Evolutionary conservation across 2,797 vertebrate genomes (phyloP).

Genomic region (Malacoctenus gilli): DNA sequence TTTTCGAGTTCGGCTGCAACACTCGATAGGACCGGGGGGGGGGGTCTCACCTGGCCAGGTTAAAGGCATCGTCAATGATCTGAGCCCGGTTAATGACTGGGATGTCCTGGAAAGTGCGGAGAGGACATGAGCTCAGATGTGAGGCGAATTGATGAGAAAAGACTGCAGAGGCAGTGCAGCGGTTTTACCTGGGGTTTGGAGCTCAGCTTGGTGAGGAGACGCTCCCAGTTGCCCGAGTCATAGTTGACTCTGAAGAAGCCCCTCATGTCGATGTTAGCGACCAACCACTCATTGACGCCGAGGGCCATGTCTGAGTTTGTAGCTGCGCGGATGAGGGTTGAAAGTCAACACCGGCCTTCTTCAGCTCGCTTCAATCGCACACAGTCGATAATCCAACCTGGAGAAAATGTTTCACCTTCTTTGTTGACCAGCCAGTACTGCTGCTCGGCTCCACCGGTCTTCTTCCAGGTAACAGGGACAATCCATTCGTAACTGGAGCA

Average conservation of each 20-base stretch:
- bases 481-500: slow-evolving; percentile 89
- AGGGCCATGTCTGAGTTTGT: neutral
- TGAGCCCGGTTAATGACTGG: slow-evolving; percentile 90
- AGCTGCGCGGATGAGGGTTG: slow-evolving; percentile 26
- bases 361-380: neutral
- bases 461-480: slow-evolving; percentile 84
- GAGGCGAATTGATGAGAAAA: slow-evolving; percentile 8
- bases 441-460: fast-evolving
- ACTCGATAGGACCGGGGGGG: too few species aligned
- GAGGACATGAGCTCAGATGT: neutral
- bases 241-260: slow-evolving; percentile 93
- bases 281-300: slow-evolving; percentile 64
- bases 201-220: slow-evolving; percentile 73
- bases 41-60: slow-evolving; percentile 89
- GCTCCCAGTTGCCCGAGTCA: slow-evolving; percentile 85
- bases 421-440: slow-evolving; percentile 78
- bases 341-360: neutral
- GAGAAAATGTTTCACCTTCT: slow-evolving; percentile 63
- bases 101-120: slow-evolving; percentile 77
- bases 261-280: slow-evolving; percentile 85
- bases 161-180: neutral
- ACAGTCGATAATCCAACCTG: neutral
- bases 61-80: slow-evolving; percentile 89
- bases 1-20: neutral
- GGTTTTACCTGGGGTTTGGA: slow-evolving; percentile 25